phyloP scores from a whole-genome alignment of 2,113 vertebrate genomes.

The Aphelocoma coerulescens region DNA sequence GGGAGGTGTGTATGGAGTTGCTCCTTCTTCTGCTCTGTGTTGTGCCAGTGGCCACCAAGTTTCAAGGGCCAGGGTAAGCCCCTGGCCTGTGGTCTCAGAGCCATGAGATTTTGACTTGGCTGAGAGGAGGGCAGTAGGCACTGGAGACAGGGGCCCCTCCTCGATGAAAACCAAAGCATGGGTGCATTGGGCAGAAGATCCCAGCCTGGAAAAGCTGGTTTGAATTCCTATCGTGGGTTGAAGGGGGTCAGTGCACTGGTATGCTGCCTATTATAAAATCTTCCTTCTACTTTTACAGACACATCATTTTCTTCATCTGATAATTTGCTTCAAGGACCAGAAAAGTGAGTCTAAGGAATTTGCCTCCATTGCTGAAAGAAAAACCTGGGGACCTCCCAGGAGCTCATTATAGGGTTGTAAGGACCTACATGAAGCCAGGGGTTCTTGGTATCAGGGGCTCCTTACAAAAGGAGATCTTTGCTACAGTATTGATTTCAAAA shows the following conservation, averaged over 20 bases:
- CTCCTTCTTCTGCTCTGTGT: neutral
- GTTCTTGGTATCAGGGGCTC: neutral
- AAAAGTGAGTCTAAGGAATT: conserved; percentile 45
- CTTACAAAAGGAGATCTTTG: neutral
- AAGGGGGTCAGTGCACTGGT: conserved; percentile 59
- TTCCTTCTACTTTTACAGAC: neutral
- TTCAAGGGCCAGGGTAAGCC: neutral
- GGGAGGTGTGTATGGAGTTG: accelerated
- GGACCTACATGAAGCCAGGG: neutral
- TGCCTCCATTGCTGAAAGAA: neutral
- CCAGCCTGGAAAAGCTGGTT: neutral
- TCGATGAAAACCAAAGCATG: accelerated
- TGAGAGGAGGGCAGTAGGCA: neutral
- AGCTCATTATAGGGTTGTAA: neutral
- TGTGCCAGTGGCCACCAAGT: accelerated
- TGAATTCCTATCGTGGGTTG: neutral
- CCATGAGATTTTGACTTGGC: neutral
- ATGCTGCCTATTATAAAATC: conserved; percentile 3
- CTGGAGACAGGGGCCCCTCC: neutral
- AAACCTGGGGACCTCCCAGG: neutral
- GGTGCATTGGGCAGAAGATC: neutral
- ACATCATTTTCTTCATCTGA: neutral
- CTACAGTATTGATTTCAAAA: neutral
- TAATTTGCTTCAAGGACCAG: conserved; percentile 32
- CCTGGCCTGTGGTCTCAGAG: neutral